Conservation (phyloP, 2,113 vertebrate genomes). For the Erythrocercus mccallii region DNA sequence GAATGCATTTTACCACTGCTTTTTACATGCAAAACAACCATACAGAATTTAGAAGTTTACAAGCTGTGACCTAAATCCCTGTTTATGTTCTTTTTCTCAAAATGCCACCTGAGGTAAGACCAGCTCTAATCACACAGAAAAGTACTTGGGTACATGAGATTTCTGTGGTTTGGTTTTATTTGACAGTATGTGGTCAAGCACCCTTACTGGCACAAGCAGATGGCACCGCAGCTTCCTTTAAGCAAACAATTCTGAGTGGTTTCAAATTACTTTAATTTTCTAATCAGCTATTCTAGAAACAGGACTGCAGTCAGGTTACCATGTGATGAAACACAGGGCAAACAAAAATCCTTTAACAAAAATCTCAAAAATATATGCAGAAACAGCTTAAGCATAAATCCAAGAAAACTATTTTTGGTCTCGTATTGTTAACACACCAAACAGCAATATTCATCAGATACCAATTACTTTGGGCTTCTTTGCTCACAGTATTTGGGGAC, state of each 20-base stretch:
- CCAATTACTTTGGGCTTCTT: background rate
- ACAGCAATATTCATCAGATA: accelerated
- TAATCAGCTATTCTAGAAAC: background rate
- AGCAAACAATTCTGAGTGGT: background rate
- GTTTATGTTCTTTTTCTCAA: background rate
- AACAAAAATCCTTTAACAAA: background rate
- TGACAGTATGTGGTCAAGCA: background rate
- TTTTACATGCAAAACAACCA: background rate
- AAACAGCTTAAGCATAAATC: background rate
- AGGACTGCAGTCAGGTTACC: background rate
- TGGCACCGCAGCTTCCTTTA: background rate
- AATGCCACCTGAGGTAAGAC: background rate
- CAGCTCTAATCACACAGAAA: background rate
- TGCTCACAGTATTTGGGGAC: background rate
- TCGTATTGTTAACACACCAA: background rate
- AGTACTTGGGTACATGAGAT: background rate
- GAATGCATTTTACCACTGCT: accelerated
- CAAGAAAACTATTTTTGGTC: background rate
- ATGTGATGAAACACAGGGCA: background rate
- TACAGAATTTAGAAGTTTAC: background rate
- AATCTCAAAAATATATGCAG: background rate
- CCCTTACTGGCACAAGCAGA: background rate
- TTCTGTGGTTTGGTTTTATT: background rate
- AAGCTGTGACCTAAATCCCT: background rate
- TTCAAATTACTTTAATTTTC: background rate